A percentile compares a stretch with the other conserved stretches of the same genome.
These are phyloP conservation scores for Drosophila recens DNA, from an alignment of 2,888 invertebrate genomes.

Conservation along the genomic window DNA sequence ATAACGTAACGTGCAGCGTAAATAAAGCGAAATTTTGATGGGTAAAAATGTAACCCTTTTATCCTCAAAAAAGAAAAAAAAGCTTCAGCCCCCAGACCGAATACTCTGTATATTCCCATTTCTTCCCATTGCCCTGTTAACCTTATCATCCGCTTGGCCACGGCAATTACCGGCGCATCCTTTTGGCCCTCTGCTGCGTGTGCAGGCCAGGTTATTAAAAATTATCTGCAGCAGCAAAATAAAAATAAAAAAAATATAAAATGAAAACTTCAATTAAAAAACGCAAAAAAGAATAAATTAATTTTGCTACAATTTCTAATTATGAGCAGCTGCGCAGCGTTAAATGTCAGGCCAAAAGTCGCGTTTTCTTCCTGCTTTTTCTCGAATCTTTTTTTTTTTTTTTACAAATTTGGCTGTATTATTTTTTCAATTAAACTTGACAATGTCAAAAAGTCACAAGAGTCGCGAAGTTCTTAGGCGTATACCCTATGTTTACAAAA, in stretches of 20 bases:
- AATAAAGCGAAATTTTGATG: conserved; percentile 75
- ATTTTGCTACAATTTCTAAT: conserved; percentile 70
- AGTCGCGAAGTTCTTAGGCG: conserved; percentile 32
- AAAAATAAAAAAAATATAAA: conserved; percentile 26
- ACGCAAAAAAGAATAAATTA: conserved; percentile 77
- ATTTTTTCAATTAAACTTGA: conserved; percentile 77
- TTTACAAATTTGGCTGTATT: conserved; percentile 59
- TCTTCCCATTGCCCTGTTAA: conserved; percentile 4
- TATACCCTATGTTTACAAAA: conserved; percentile 6
- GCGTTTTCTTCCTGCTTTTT: conserved; percentile 32
- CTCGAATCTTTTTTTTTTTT: conserved; percentile 1
- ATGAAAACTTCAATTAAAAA: conserved; percentile 76
- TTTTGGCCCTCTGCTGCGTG: conserved; percentile 42
- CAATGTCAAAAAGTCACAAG: conserved; percentile 70
- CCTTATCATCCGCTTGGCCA: conserved; percentile 41
- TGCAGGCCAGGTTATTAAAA: conserved; percentile 71
- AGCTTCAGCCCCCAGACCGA: background rate
- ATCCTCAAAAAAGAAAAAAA: conserved; percentile 5
- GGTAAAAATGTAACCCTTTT: conserved; percentile 62
- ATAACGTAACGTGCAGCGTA: conserved; percentile 73
- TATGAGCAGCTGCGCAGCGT: conserved; percentile 74
- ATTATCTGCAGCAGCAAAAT: conserved; percentile 66
- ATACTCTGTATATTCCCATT: conserved; percentile 1
- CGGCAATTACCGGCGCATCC: conserved; percentile 65
- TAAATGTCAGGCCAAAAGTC: conserved; percentile 69